Base-by-base conservation (phyloP, 2,113 vertebrate genomes). In the Labeo catla region DNA sequence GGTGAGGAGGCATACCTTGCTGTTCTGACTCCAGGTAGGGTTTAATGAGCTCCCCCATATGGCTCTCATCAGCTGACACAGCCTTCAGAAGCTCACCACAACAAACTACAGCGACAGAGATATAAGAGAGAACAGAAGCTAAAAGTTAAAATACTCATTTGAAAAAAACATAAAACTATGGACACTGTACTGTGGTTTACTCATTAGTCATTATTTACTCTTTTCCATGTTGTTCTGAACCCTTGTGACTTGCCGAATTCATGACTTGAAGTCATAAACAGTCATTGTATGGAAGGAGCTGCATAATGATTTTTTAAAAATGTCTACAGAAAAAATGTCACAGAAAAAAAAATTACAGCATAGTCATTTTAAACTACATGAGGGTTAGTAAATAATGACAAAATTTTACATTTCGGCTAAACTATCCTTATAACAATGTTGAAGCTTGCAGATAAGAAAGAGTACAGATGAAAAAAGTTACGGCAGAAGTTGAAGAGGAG, bases 31-130 rank as follows among this genome's bases (percentile, higher is more conserved):
- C 95, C 86, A 97, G 90, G 90, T 95, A 96, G 0, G 94, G 91
- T 89, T 92, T 93, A 91, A 99, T 86, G 87, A 95, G 86, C 89
- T 93, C 89, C 85, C 97, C 95, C 8, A 94, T 78, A 77, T 86
- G 90, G 4, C 94, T 95, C 89, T 95, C 91, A n/a, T 90, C 94
- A n/a, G 95, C 96, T 85, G 95, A 93, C 16, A 93, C 92, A 89
- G 97, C 96, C 91, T 96, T 96, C 89, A 99, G 91, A 91, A 98
- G 90, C 83, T 94, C 93, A 90, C 94, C 95, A 81, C 95, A 98
- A 91, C 95, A 96, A 92, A 99, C 97, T 98, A 88, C 13, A 88
- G 36, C 86, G 28, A 86, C 65, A 88, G 63, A 87, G 21, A 45
- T 21, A 84, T 72, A 52, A 65, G 50, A 79, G 19, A 43, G 36